phyloP scores from a whole-genome alignment of 2,797 vertebrate genomes.

The Sebastes itinus region DNA sequence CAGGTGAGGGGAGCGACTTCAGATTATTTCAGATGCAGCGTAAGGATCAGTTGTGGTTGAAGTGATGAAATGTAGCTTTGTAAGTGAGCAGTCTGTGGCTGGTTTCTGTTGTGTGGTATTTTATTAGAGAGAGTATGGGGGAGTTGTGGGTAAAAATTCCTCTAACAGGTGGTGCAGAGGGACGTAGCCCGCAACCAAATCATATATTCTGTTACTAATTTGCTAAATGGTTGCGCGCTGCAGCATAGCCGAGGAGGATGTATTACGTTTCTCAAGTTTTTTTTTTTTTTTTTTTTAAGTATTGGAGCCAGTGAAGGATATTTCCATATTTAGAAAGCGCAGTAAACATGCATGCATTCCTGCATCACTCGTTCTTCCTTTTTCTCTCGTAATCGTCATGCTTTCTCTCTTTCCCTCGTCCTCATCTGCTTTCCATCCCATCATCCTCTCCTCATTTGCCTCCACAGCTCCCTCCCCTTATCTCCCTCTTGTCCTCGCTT shows the following conservation, averaged over 20 bases:
- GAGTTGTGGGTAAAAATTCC: background rate
- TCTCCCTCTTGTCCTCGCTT: constrained; percentile 15
- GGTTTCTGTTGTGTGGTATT: constrained; percentile 2
- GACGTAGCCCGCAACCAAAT: background rate
- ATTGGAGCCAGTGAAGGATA: constrained; percentile 10
- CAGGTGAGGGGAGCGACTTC: constrained; percentile 20
- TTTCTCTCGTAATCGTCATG: background rate
- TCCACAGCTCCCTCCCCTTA: background rate
- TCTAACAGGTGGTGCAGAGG: constrained; percentile 38
- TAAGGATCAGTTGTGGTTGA: background rate
- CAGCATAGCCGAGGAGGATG: background rate
- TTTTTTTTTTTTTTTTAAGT: background rate
- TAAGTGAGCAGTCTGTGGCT: background rate
- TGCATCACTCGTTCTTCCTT: constrained; percentile 9
- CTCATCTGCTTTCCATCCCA: constrained; percentile 14
- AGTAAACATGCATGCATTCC: constrained; percentile 64
- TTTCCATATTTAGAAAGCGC: constrained; percentile 62
- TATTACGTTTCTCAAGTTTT: constrained; percentile 16
- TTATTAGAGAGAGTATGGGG: background rate
- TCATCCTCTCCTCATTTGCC: background rate
- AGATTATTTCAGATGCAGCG: background rate
- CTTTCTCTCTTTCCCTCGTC: background rate
- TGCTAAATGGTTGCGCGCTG: background rate
- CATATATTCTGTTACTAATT: constrained; percentile 12
- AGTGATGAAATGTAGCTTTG: constrained; percentile 7